Evolutionary conservation across 2,888 invertebrate species (phyloP).

Genomic region (Stramonita haemastoma): DNA sequence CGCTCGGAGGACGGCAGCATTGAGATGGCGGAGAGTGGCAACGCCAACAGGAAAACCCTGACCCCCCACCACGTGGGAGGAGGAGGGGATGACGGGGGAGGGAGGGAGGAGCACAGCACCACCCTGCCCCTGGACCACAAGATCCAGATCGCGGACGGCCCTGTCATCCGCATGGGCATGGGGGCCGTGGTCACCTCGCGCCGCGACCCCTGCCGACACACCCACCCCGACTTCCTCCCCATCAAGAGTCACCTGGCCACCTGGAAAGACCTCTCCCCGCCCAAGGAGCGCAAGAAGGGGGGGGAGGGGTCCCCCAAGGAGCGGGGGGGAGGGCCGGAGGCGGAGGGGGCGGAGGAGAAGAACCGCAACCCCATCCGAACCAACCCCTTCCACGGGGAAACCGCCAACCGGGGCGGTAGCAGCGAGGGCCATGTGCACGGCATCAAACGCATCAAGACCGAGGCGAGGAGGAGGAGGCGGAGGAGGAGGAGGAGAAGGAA

Average conservation of each 20-base stretch:
- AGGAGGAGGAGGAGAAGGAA: not conserved
- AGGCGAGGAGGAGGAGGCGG: not conserved
- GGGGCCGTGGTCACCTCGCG: constrained; percentile 40
- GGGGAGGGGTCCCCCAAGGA: constrained; percentile 36
- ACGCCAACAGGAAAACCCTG: constrained; percentile 35
- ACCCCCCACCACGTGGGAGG: constrained; percentile 27
- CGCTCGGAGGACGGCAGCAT: not conserved
- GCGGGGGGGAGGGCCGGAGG: constrained; percentile 42
- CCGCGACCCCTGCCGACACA: constrained; percentile 19
- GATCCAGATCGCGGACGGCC: constrained; percentile 45
- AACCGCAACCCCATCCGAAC: constrained; percentile 39
- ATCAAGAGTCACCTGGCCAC: constrained; percentile 43
- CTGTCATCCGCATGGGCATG: constrained; percentile 51
- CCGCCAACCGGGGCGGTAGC: not conserved
- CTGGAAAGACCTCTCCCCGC: constrained; percentile 55
- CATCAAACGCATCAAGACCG: constrained; percentile 26
- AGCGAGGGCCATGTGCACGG: constrained; percentile 6
- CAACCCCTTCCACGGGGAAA: constrained; percentile 32
- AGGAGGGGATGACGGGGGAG: constrained; percentile 4
- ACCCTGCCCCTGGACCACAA: constrained; percentile 38
- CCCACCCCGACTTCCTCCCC: constrained; percentile 36
- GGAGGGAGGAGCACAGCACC: not conserved
- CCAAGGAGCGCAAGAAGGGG: constrained; percentile 44
- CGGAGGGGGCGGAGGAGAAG: constrained; percentile 43
- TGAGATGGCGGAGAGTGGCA: constrained; percentile 36